These are phyloP conservation scores for Piscicola geometra DNA, from an alignment of 2,888 invertebrate species.

Conservation along the genomic window DNA sequence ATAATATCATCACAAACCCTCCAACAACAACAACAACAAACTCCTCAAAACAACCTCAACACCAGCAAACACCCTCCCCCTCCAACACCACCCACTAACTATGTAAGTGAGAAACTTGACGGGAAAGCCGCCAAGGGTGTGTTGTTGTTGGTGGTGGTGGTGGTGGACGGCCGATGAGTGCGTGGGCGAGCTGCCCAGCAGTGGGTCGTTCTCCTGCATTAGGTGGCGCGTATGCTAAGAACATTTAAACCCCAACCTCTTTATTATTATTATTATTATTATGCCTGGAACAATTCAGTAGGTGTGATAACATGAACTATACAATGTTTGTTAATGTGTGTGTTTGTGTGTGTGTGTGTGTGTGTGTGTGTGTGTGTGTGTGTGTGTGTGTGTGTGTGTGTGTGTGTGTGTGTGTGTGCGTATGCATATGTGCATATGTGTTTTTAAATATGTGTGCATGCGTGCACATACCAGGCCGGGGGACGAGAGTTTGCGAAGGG, in stretches of 20 bases:
- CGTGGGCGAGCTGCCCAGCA: conserved; percentile 55
- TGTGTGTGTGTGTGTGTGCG: neutral
- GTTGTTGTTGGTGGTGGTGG: conserved; percentile 58
- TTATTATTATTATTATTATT: no score
- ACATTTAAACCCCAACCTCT: no score
- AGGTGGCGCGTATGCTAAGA: no score
- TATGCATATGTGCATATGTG: neutral
- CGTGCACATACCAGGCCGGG: conserved; percentile 47
- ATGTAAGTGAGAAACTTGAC: conserved; percentile 77
- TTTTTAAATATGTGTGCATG: neutral
- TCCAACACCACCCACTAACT: no score
- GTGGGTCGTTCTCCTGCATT: conserved; percentile 57
- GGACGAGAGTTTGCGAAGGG: conserved; percentile 52
- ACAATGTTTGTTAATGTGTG: neutral
- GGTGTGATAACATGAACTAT: no score
- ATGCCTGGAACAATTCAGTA: no score
- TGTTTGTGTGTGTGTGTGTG: conserved; percentile 1
- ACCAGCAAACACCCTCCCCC: no score
- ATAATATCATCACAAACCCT: no score
- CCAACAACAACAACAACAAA: no score
- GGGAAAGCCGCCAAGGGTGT: conserved; percentile 72
- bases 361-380: conserved; percentile 1
- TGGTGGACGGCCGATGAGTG: conserved; percentile 53
- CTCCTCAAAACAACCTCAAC: no score
- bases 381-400: conserved; percentile 4